A percentile compares a stretch with the other conserved stretches of the same genome.
These are phyloP conservation scores for Amphilophus citrinellus DNA, from an alignment of 2,113 vertebrate genomes.

Conservation along the genomic window DNA sequence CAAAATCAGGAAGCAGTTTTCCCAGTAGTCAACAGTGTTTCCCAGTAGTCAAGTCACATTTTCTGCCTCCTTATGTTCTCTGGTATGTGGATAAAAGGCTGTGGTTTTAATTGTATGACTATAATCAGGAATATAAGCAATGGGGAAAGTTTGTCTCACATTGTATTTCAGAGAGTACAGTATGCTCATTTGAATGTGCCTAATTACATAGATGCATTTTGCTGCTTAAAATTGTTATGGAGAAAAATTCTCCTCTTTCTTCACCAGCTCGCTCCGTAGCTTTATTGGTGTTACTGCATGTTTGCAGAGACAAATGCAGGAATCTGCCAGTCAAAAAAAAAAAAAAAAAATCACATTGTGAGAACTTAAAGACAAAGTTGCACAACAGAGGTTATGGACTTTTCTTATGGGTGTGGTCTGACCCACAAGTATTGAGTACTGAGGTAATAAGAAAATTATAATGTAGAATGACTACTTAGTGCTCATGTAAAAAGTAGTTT, in stretches of 20 bases:
- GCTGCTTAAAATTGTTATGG: background rate
- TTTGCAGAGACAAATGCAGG: background rate
- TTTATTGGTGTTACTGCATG: background rate
- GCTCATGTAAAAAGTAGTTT: background rate
- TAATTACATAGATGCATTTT: background rate
- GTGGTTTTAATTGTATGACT: background rate
- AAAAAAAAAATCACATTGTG: background rate
- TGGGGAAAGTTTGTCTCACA: background rate
- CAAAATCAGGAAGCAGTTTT: slow-evolving; percentile 11
- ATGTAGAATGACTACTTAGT: background rate
- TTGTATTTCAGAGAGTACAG: background rate
- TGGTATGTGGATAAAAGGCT: background rate
- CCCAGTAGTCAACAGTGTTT: slow-evolving; percentile 9
- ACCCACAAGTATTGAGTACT: background rate
- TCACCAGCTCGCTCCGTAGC: background rate
- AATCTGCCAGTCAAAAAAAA: background rate
- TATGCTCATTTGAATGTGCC: background rate
- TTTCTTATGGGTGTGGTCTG: background rate
- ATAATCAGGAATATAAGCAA: background rate
- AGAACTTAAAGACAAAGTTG: background rate
- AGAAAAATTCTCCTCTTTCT: background rate
- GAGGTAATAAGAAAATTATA: background rate
- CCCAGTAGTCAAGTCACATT: background rate
- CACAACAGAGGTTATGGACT: background rate
- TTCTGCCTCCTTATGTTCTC: background rate